These are phyloP conservation scores for Lithophane leautieri DNA, from an alignment of 2,888 invertebrate genomes.

Conservation along the genomic window DNA sequence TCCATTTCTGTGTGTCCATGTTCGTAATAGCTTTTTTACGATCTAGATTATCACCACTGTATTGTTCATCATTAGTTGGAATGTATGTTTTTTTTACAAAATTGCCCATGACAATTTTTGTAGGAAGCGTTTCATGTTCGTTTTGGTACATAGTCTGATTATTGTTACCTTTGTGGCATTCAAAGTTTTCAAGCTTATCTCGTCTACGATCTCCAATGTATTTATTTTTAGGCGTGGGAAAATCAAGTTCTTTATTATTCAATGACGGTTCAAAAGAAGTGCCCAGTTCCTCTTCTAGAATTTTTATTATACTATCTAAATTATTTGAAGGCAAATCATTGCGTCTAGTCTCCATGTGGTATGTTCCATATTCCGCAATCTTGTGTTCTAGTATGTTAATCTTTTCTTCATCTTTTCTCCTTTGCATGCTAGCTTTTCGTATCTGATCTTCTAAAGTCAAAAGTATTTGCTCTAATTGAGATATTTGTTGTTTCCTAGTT, in stretches of 20 bases:
- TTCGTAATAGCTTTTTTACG: slow-evolving; percentile 76
- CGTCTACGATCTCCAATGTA: slow-evolving; percentile 60
- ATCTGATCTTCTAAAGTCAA: slow-evolving; percentile 82
- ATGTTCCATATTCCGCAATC: slow-evolving; percentile 74
- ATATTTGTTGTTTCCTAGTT: slow-evolving; percentile 77
- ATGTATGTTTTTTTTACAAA: slow-evolving; percentile 74
- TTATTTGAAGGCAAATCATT: slow-evolving; percentile 76
- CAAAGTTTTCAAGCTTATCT: slow-evolving; percentile 62
- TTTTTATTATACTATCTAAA: slow-evolving; percentile 83
- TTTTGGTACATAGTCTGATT: slow-evolving; percentile 52
- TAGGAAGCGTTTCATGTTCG: slow-evolving; percentile 70
- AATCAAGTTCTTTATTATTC: slow-evolving; percentile 60
- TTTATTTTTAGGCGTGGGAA: slow-evolving; percentile 61
- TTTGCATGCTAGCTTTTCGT: slow-evolving; percentile 73
- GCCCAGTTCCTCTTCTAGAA: slow-evolving; percentile 84
- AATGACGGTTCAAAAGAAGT: slow-evolving; percentile 70
- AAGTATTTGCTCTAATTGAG: slow-evolving; percentile 83
- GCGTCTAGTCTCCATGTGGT: slow-evolving; percentile 68
- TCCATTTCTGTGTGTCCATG: slow-evolving; percentile 74
- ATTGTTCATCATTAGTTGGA: slow-evolving; percentile 69
- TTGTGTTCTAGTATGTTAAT: slow-evolving; percentile 76
- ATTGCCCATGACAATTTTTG: slow-evolving; percentile 76
- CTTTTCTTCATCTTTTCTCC: slow-evolving; percentile 78
- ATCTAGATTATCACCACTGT: slow-evolving; percentile 73
- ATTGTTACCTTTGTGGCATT: slow-evolving; percentile 62